Evolutionary conservation across 2,888 invertebrate genomes (phyloP).

Genomic region (Hylaea fasciaria): DNA sequence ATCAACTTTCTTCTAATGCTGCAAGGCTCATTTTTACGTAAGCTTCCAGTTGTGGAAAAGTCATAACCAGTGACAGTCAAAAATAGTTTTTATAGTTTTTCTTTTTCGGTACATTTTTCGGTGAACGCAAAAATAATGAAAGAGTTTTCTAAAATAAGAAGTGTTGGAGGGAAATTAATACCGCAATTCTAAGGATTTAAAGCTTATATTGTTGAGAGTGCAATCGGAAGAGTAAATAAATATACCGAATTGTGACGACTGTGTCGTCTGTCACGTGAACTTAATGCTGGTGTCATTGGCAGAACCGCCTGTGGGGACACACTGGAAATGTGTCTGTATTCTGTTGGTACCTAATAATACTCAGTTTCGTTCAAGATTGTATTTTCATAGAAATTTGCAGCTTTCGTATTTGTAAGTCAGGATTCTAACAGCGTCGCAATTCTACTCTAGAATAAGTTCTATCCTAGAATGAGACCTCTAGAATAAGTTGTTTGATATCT

Average conservation of each 20-base stretch:
- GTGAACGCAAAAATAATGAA: slow-evolving; percentile 22
- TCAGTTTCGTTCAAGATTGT: no score
- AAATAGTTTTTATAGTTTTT: slow-evolving; percentile 51
- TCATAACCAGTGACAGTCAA: slow-evolving; percentile 43
- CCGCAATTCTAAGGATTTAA: slow-evolving; percentile 83
- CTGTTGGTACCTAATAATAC: no score
- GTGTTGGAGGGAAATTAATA: slow-evolving; percentile 84
- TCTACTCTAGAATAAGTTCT: no score
- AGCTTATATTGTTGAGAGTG: slow-evolving; percentile 80
- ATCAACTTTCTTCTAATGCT: slow-evolving; percentile 23
- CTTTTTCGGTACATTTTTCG: slow-evolving; percentile 46
- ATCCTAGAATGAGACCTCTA: no score
- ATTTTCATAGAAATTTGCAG: no score
- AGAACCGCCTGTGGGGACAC: slow-evolving; percentile 58
- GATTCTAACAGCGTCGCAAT: no score
- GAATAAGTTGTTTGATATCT: no score
- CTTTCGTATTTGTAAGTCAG: no score
- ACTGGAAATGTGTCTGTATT: slow-evolving; percentile 18
- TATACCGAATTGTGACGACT: slow-evolving; percentile 61
- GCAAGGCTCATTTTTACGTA: slow-evolving; percentile 36
- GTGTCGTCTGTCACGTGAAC: slow-evolving; percentile 53
- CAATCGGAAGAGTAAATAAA: slow-evolving; percentile 80
- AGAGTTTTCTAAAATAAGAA: slow-evolving; percentile 77
- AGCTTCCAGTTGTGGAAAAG: slow-evolving; percentile 32
- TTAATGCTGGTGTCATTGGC: slow-evolving; percentile 70